These are phyloP conservation scores for Aleadryas rufinucha DNA, from an alignment of 2,113 vertebrate species.

Conservation along the genomic window DNA sequence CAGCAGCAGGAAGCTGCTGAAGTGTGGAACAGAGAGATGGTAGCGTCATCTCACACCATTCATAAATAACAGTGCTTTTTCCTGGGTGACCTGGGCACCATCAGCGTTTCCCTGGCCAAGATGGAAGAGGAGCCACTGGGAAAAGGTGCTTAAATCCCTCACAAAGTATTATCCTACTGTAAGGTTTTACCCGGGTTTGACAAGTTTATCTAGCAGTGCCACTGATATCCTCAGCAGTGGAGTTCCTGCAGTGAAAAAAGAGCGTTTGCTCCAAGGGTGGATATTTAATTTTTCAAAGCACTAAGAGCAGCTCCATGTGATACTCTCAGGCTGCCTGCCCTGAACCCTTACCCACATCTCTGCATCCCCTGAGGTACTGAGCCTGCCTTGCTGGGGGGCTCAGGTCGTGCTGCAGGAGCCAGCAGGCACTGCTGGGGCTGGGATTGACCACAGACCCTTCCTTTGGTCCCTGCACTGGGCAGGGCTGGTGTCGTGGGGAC, in stretches of 20 bases:
- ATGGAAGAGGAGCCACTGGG: background rate
- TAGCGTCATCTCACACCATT: background rate
- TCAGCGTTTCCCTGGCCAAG: background rate
- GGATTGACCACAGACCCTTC: too few relatives aligned
- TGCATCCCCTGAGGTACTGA: background rate
- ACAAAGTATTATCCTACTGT: background rate
- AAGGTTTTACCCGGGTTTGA: background rate
- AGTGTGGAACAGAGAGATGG: background rate
- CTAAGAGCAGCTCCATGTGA: background rate
- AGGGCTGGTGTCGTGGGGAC: background rate
- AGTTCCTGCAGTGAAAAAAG: background rate
- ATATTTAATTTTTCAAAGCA: background rate
- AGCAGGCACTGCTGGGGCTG: background rate
- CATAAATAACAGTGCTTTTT: background rate
- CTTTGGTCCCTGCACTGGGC: too few relatives aligned
- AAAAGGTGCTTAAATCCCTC: background rate
- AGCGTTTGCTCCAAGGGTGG: background rate
- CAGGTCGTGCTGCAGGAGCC: background rate
- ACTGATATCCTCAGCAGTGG: background rate
- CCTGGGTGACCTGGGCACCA: background rate
- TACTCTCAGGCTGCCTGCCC: background rate
- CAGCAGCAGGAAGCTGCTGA: constrained; percentile 15
- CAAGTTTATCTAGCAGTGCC: background rate
- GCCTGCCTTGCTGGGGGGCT: background rate
- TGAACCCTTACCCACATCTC: background rate